Conservation (phyloP, 1,140 invertebrate species). For the Hylaeus anthracinus region DNA sequence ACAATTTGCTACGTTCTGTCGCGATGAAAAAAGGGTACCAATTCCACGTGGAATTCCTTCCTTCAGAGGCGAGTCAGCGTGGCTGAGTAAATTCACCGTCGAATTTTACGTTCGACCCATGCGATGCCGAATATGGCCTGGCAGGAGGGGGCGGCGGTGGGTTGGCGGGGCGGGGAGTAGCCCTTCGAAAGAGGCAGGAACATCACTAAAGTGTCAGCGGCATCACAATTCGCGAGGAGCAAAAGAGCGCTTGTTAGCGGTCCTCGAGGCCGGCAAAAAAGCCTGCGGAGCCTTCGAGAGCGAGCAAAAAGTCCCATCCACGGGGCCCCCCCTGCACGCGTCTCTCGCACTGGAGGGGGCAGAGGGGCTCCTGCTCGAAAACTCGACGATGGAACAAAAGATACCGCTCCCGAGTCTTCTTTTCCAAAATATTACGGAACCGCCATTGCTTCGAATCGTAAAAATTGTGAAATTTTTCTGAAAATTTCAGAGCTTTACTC, state of each 20-base stretch:
- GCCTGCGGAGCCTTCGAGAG: constrained; percentile 55
- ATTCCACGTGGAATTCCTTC: constrained; percentile 15
- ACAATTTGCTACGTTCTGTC: no score
- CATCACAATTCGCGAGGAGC: constrained; percentile 75
- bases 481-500: no score
- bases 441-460: neutral
- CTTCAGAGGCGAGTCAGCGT: neutral
- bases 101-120: constrained; percentile 57
- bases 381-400: constrained; percentile 42
- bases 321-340: constrained; percentile 43
- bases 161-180: constrained; percentile 28
- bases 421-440: constrained; percentile 14
- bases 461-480: neutral
- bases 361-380: constrained; percentile 15
- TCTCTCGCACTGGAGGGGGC: constrained; percentile 38
- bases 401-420: constrained; percentile 6
- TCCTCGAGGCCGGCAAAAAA: constrained; percentile 64
- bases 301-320: constrained; percentile 58
- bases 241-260: constrained; percentile 74
- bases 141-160: neutral
- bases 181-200: constrained; percentile 62
- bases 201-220: constrained; percentile 77
- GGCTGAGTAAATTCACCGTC: constrained; percentile 50
- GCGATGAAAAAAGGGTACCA: neutral
- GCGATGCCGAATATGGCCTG: constrained; percentile 61